Percentiles rank a stretch among this genome's conserved stretches.
Conservation (phyloP, 2,888 invertebrate genomes). For the Pyrgus malvae region DNA sequence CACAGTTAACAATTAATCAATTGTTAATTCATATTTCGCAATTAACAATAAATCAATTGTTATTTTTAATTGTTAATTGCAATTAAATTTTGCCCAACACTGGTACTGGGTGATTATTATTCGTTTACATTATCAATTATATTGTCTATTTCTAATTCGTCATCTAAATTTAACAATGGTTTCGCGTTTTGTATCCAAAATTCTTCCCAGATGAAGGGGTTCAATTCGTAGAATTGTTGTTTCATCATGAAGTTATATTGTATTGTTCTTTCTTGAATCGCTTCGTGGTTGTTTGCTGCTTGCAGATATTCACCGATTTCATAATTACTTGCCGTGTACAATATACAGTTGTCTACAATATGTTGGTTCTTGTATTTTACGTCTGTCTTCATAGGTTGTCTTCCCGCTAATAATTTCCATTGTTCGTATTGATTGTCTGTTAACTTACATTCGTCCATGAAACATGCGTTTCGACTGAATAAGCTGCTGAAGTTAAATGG, state of each 20-base stretch:
- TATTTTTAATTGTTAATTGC: too few relatives aligned
- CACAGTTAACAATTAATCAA: too few relatives aligned
- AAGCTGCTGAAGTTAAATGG: constrained; percentile 40
- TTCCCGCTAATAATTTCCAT: constrained; percentile 7
- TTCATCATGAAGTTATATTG: not conserved
- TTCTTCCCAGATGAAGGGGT: constrained; percentile 1
- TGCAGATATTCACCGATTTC: too few relatives aligned
- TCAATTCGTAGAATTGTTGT: not conserved
- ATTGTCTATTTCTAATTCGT: not conserved
- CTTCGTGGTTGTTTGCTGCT: constrained; percentile 1
- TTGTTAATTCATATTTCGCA: too few relatives aligned
- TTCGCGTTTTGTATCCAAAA: not conserved
- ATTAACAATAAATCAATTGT: too few relatives aligned
- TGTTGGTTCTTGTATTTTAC: constrained; percentile 1
- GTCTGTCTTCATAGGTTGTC: not conserved
- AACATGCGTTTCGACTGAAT: constrained; percentile 39
- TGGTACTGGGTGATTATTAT: not conserved
- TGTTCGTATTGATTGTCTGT: constrained; percentile 10
- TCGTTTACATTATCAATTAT: constrained; percentile 6
- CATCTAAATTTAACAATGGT: not conserved
- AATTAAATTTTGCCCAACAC: too few relatives aligned
- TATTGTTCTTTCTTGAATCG: constrained; percentile 4
- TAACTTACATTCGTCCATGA: constrained; percentile 14
- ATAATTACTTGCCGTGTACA: constrained; percentile 4
- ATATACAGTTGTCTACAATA: not conserved